Percentiles rank a stretch among this genome's conserved stretches.
These are phyloP conservation scores for Sitta carolinensis DNA, from an alignment of 2,797 vertebrate genomes.

Conservation along the genomic window DNA sequence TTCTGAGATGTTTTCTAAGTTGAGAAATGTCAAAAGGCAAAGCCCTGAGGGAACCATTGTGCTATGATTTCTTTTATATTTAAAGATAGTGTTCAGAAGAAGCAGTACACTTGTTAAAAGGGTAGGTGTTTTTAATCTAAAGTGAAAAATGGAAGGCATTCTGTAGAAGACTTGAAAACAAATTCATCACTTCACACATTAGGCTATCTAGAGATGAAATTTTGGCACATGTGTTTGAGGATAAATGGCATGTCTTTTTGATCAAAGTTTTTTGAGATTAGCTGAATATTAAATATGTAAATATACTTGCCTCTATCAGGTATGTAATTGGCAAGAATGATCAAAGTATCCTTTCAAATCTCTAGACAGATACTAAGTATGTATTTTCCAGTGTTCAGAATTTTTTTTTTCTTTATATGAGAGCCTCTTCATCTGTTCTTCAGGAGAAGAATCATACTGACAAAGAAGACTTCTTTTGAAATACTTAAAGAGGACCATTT, in stretches of 20 bases:
- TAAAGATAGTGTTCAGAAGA: slow-evolving; percentile 29
- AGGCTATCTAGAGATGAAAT: slow-evolving; percentile 54
- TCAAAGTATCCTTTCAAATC: slow-evolving; percentile 47
- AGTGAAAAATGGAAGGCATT: slow-evolving; percentile 56
- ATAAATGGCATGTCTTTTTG: slow-evolving; percentile 41
- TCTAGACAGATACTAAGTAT: slow-evolving; percentile 11
- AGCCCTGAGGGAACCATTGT: neutral
- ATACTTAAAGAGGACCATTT: neutral
- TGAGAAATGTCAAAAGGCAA: slow-evolving; percentile 21
- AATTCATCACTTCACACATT: slow-evolving; percentile 61
- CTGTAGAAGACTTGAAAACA: slow-evolving; percentile 46
- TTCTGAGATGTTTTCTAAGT: neutral
- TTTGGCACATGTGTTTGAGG: slow-evolving; percentile 1
- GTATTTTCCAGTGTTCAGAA: neutral
- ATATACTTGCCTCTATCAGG: neutral
- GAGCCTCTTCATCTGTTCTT: neutral
- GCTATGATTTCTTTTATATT: slow-evolving; percentile 29
- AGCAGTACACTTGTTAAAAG: slow-evolving; percentile 48
- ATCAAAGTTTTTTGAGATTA: slow-evolving; percentile 42
- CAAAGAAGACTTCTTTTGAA: neutral
- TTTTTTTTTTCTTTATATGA: neutral
- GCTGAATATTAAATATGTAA: slow-evolving; percentile 55
- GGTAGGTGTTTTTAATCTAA: slow-evolving; percentile 51
- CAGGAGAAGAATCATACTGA: neutral
- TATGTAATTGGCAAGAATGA: slow-evolving; percentile 54